phyloP scores from a whole-genome alignment of 2,113 vertebrate genomes.

The Azemiops feae region DNA sequence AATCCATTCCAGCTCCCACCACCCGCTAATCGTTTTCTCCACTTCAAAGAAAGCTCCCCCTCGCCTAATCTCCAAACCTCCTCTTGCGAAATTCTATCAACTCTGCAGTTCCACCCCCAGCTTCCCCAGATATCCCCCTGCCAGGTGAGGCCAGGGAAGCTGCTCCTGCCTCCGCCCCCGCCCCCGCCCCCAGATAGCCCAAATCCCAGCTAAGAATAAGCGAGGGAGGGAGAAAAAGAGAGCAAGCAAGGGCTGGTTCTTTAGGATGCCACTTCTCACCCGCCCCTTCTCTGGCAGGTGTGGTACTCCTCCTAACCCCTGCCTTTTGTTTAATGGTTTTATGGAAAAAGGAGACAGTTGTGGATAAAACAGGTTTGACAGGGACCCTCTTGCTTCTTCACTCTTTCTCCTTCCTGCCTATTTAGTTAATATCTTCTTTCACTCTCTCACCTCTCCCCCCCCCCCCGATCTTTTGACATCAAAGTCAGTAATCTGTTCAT shows the following conservation, averaged over 20 bases:
- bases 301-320: constrained; percentile 58
- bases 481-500: constrained; percentile 81
- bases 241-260: background rate
- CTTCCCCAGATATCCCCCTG: background rate
- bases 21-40: too few relatives aligned
- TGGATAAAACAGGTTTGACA: constrained; percentile 88
- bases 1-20: background rate
- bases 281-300: constrained; percentile 35
- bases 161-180: background rate
- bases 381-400: constrained; percentile 61
- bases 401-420: constrained; percentile 42
- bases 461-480: constrained; percentile 72
- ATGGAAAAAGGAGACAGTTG: constrained; percentile 75
- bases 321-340: constrained; percentile 73
- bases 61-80: background rate
- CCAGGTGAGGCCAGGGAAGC: background rate
- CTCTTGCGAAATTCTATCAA: background rate
- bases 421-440: constrained; percentile 65
- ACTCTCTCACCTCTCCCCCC: constrained; percentile 56
- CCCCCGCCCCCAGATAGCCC: background rate
- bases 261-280: background rate
- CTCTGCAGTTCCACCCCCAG: background rate
- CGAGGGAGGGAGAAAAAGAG: background rate
- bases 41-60: background rate
- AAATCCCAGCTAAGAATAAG: background rate